A percentile compares a stretch with the other conserved stretches of the same genome.
phyloP scores from a whole-genome alignment of 2,888 invertebrate species.

The Scrobipalpa atriplicella region DNA sequence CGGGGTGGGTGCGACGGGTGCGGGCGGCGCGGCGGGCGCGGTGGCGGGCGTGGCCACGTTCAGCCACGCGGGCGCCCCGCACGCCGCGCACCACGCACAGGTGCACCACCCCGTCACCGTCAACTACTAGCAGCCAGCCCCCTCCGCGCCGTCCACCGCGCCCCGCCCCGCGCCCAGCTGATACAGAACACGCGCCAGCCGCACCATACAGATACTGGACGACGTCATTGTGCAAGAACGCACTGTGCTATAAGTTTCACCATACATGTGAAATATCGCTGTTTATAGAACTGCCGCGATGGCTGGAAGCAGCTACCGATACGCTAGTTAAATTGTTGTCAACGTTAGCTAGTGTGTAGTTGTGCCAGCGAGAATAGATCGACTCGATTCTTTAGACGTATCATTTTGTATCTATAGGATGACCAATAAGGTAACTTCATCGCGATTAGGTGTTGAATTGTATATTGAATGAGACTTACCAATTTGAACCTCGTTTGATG shows the following conservation, averaged over 20 bases:
- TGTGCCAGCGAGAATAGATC: too few species aligned
- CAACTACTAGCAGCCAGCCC: constrained; percentile 67
- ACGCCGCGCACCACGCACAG: constrained; percentile 53
- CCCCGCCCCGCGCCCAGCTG: constrained; percentile 9
- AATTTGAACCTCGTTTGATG: background rate
- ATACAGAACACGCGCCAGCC: background rate
- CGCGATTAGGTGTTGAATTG: background rate
- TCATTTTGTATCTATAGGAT: background rate
- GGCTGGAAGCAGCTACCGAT: too few species aligned
- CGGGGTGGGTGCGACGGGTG: constrained; percentile 28
- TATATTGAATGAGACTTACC: background rate
- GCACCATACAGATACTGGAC: background rate
- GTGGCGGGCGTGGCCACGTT: constrained; percentile 49
- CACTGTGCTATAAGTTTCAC: background rate
- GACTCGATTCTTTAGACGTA: too few species aligned
- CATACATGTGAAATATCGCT: background rate
- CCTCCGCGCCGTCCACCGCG: background rate
- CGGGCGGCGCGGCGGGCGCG: constrained; percentile 28
- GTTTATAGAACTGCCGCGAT: too few species aligned
- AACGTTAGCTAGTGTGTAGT: too few species aligned
- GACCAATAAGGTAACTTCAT: background rate
- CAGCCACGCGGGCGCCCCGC: constrained; percentile 52
- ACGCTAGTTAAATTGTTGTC: too few species aligned
- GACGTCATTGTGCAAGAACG: background rate
- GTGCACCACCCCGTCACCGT: constrained; percentile 76